Percentiles rank a stretch among this genome's conserved stretches.
These are phyloP conservation scores for Phataginus tricuspis DNA, from an alignment of 2,797 vertebrate species.

Conservation along the genomic window DNA sequence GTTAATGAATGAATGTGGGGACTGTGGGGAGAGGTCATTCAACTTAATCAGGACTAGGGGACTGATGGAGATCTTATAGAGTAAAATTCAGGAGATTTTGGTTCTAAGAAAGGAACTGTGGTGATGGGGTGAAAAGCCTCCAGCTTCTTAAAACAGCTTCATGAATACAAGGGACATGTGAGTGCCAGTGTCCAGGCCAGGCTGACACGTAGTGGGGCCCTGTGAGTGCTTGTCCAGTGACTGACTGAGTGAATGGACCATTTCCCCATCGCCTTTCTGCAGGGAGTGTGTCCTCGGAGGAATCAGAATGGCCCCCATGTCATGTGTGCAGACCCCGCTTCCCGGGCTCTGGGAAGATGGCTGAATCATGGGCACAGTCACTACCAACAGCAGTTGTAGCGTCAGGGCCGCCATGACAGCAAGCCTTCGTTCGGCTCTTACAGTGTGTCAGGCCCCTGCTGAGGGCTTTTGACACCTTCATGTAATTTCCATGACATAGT, in stretches of 20 bases:
- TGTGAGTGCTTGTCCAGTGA: neutral
- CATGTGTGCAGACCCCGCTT: neutral
- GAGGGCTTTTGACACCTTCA: neutral
- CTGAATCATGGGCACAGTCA: neutral
- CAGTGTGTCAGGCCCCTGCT: fast-evolving
- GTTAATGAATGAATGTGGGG: neutral
- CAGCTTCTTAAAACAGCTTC: neutral
- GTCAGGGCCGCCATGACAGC: fast-evolving
- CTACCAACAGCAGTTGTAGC: neutral
- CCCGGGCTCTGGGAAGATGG: fast-evolving
- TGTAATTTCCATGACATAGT: neutral
- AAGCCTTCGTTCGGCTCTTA: neutral
- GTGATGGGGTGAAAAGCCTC: neutral
- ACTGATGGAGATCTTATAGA: neutral
- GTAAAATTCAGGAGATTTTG: neutral
- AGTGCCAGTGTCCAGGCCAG: neutral
- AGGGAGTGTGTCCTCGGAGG: neutral
- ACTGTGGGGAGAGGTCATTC: neutral
- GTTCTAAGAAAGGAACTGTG: neutral
- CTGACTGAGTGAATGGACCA: too few relatives aligned
- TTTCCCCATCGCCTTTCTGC: neutral
- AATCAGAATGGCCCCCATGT: neutral
- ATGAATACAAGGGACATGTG: fast-evolving
- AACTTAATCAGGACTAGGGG: neutral
- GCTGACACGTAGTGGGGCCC: neutral